These are phyloP conservation scores for Glossosoma conforme DNA, from an alignment of 1,140 invertebrate species.

Conservation along the genomic window DNA sequence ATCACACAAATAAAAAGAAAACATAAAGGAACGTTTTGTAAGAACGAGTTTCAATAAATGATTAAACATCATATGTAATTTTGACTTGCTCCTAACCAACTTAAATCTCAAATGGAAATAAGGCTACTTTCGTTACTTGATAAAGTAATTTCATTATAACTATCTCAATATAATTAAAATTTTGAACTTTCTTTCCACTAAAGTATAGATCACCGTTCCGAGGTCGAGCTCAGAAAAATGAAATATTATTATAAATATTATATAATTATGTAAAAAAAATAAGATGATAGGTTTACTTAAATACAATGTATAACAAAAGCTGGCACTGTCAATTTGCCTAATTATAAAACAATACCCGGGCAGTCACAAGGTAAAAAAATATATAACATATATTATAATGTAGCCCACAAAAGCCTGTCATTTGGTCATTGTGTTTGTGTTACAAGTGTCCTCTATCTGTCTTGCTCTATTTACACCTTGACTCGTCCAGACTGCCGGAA, in stretches of 20 bases:
- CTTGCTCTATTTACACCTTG: conserved; percentile 21
- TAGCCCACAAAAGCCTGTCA: conserved; percentile 19
- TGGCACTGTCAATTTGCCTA: conserved; percentile 28
- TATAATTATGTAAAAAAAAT: conserved; percentile 3
- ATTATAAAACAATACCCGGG: conserved; percentile 28
- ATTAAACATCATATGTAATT: too few relatives aligned
- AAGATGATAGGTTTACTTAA: conserved; percentile 28
- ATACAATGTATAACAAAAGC: conserved; percentile 30
- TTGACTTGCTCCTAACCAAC: too few relatives aligned
- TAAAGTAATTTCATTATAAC: too few relatives aligned
- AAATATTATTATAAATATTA: too few relatives aligned
- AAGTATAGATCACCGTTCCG: too few relatives aligned
- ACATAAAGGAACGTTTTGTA: too few relatives aligned
- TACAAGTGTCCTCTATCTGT: conserved; percentile 6
- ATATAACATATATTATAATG: conserved; percentile 27
- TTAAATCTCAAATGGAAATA: too few relatives aligned
- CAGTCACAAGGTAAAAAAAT: conserved; percentile 31
- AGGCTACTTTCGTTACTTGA: too few relatives aligned
- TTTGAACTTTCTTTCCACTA: conserved; percentile 4
- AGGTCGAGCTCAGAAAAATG: too few relatives aligned
- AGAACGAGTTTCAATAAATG: too few relatives aligned
- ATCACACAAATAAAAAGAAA: too few relatives aligned
- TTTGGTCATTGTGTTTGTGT: conserved; percentile 22
- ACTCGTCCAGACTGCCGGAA: conserved; percentile 25
- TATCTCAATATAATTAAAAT: too few relatives aligned